These are phyloP conservation scores for Dendroctonus valens DNA, from an alignment of 1,140 invertebrate species.

Conservation along the genomic window DNA sequence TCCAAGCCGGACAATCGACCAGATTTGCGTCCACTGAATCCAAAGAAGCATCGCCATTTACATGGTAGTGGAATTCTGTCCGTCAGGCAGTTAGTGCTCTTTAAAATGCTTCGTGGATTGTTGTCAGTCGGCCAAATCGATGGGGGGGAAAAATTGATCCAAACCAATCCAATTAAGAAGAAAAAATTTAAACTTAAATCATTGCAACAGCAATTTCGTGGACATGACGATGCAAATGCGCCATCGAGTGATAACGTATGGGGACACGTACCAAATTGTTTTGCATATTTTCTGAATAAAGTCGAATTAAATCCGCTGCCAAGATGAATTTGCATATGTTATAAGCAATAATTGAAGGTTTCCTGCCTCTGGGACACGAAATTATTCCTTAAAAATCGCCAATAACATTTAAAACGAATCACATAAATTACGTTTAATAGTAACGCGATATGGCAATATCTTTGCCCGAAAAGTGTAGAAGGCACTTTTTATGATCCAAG, in stretches of 20 bases:
- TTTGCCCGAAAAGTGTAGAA: background rate
- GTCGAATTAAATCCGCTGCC: slow-evolving; percentile 41
- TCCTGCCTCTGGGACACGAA: slow-evolving; percentile 14
- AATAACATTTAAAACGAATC: slow-evolving; percentile 27
- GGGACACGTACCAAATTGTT: slow-evolving; percentile 33
- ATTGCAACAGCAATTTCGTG: slow-evolving; percentile 13
- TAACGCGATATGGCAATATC: slow-evolving; percentile 25
- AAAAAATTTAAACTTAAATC: slow-evolving; percentile 11
- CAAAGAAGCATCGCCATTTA: too few species aligned
- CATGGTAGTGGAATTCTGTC: too few species aligned
- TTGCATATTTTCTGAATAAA: slow-evolving; percentile 42
- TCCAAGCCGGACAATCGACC: too few species aligned
- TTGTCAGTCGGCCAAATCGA: too few species aligned
- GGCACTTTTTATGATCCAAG: background rate
- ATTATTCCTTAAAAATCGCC: slow-evolving; percentile 18
- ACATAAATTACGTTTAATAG: slow-evolving; percentile 29
- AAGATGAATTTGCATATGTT: slow-evolving; percentile 45
- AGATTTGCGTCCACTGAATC: too few species aligned
- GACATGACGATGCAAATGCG: slow-evolving; percentile 20
- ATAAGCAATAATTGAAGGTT: slow-evolving; percentile 27
- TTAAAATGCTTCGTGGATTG: too few species aligned
- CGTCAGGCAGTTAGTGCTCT: too few species aligned
- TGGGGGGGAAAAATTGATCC: too few species aligned
- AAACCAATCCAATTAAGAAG: too few species aligned
- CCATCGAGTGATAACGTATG: slow-evolving; percentile 31